These are phyloP conservation scores for Ochropleura plecta DNA, from an alignment of 2,888 invertebrate species.

Conservation along the genomic window DNA sequence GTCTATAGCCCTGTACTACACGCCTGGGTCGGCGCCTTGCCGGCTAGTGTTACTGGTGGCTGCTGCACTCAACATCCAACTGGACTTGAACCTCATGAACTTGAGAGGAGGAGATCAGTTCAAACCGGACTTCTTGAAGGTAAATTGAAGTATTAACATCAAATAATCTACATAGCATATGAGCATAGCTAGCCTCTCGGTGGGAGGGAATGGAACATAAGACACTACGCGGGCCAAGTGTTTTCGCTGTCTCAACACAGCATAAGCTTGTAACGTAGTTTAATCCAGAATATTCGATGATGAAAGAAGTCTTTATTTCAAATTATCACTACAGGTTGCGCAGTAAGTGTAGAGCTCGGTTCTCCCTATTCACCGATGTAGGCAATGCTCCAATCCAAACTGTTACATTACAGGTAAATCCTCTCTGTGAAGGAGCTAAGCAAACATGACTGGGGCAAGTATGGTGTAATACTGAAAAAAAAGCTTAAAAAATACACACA, in stretches of 20 bases:
- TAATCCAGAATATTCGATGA: background rate
- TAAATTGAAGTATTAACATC: slow-evolving; percentile 76
- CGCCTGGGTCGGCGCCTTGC: slow-evolving; percentile 91
- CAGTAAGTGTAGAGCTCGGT: background rate
- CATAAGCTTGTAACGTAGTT: background rate
- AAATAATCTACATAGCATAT: background rate
- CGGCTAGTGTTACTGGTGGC: slow-evolving; percentile 91
- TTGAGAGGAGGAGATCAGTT: slow-evolving; percentile 90
- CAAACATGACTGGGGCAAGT: no score
- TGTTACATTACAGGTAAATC: background rate
- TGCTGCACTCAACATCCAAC: slow-evolving; percentile 90
- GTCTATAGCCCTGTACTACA: slow-evolving; percentile 90
- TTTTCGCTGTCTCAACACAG: background rate
- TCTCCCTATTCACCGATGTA: background rate
- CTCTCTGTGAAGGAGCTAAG: no score
- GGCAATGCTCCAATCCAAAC: background rate
- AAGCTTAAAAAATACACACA: no score
- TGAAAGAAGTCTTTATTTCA: background rate
- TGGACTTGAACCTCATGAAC: slow-evolving; percentile 90
- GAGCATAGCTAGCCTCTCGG: background rate
- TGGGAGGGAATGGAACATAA: background rate
- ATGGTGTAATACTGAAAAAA: no score
- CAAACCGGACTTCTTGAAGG: slow-evolving; percentile 92
- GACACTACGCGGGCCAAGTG: background rate
- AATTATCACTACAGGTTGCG: background rate